These are phyloP conservation scores for Ypsolopha scabrella DNA, from an alignment of 2,888 invertebrate species.

Conservation along the genomic window DNA sequence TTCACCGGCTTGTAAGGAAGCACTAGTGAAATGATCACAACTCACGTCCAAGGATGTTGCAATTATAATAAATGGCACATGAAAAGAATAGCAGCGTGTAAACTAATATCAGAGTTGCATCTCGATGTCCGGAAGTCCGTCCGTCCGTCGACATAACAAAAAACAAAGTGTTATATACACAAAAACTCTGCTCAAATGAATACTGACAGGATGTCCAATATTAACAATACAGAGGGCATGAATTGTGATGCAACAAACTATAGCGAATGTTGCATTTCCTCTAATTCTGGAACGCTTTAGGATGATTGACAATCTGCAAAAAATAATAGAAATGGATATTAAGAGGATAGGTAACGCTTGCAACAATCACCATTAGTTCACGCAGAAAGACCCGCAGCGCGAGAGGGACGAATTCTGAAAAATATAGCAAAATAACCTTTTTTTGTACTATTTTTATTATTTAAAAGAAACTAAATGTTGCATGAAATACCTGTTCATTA, in stretches of 20 bases:
- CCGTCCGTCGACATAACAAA: background rate
- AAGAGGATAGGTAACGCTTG: no score
- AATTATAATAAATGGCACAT: background rate
- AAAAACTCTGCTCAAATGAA: background rate
- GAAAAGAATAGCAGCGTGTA: background rate
- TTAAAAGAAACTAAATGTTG: no score
- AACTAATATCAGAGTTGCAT: background rate
- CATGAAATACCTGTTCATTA: no score
- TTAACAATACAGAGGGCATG: background rate
- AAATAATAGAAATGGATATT: no score
- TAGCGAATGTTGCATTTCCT: background rate
- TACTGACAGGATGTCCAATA: constrained; percentile 1
- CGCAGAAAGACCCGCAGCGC: no score
- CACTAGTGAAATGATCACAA: background rate
- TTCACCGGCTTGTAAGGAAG: background rate
- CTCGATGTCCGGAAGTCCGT: background rate
- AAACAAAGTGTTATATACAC: background rate
- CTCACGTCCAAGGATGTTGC: background rate
- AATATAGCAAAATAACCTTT: no score
- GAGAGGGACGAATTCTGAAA: no score
- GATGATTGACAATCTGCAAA: no score
- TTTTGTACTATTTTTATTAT: no score
- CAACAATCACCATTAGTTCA: no score
- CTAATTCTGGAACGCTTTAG: no score
- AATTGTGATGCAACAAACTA: background rate